A percentile compares a stretch with the other conserved stretches of the same genome.
Conservation (phyloP, 1,140 invertebrate genomes). For the Bombus fervidus region DNA sequence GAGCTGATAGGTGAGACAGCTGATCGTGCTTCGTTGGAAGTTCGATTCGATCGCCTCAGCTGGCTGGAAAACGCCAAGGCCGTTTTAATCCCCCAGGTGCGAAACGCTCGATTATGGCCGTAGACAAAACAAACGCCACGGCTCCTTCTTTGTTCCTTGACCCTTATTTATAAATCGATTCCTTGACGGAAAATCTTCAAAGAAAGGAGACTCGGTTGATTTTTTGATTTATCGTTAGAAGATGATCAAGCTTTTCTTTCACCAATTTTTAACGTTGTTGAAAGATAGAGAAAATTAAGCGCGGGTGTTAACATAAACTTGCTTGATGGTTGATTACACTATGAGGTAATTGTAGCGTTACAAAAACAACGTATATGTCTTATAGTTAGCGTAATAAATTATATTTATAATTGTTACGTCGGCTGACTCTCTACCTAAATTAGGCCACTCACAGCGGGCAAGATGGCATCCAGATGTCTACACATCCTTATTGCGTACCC, state of each 20-base stretch:
- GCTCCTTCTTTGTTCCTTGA: conserved; percentile 16
- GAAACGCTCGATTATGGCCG: conserved; percentile 55
- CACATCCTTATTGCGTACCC: too few species aligned
- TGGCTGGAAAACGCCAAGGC: conserved; percentile 50
- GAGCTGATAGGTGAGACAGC: conserved; percentile 54
- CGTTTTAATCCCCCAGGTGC: conserved; percentile 58
- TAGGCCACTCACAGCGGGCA: too few species aligned
- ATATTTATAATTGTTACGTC: too few species aligned
- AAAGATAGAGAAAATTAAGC: too few species aligned
- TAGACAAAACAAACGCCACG: conserved; percentile 54
- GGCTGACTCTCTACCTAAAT: too few species aligned
- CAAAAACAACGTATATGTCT: too few species aligned
- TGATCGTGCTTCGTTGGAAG: conserved; percentile 27
- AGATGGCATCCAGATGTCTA: too few species aligned
- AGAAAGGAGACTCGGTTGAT: not conserved
- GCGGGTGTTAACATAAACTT: too few species aligned
- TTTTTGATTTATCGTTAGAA: not conserved
- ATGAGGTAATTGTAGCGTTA: too few species aligned
- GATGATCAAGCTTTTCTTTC: not conserved
- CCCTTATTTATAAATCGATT: conserved; percentile 11
- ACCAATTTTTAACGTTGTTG: not conserved
- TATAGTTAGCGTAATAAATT: not conserved
- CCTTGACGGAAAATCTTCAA: not conserved
- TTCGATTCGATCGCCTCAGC: conserved; percentile 26
- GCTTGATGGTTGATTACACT: too few species aligned